Evolutionary conservation across 2,113 vertebrate species (phyloP), one percentile per base, ranked within the genome.

Genomic region (Hydrolagus affinis): DNA sequence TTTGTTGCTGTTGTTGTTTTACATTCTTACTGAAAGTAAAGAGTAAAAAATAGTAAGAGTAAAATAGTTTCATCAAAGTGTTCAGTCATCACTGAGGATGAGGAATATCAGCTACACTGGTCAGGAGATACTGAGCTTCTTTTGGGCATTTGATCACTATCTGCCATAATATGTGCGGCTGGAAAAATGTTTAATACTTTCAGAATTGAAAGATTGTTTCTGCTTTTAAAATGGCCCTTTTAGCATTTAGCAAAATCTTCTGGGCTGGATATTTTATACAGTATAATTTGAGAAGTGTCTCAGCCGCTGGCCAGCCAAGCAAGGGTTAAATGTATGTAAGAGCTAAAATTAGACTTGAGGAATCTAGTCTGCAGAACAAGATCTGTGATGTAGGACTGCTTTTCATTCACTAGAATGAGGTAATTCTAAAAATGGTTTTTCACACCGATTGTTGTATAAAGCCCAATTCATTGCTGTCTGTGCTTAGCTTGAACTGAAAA

Each of bases 81-180:
- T 80, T 80, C 59, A 62, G 76, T 80, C 21, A 28, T 23, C 76
- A 80, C 57, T 80, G 59, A 80, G 62, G n/a, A 80, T 28, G 62
- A 80, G 62, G 9, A 28, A 64, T 25, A 62, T 28, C 76, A 64
- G 76, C 76, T 62, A 64, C 57, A 78, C 70, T 78, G 21, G 25
- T 78, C 11, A 60, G 59, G 60, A 80, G 62, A 80, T 80, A 62
- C 59, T 28, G 25, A 57, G 75, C 9, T 25, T 21, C 44, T 60
- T 78, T 78, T 11, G 76, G 59, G n/a, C 76, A 62, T 62, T 80
- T 25, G 14, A 14, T 80, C 23, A 80, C 28, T 64, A 60, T 56
- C 57, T 60, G 11, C 11, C 7, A 14, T 59, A 78, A 2, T 21
- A 17, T 12, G 11, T 15, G 15, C 62, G 17, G 76, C 59, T 8